Conservation (phyloP, 2,113 vertebrate species). For the Calonectris borealis region DNA sequence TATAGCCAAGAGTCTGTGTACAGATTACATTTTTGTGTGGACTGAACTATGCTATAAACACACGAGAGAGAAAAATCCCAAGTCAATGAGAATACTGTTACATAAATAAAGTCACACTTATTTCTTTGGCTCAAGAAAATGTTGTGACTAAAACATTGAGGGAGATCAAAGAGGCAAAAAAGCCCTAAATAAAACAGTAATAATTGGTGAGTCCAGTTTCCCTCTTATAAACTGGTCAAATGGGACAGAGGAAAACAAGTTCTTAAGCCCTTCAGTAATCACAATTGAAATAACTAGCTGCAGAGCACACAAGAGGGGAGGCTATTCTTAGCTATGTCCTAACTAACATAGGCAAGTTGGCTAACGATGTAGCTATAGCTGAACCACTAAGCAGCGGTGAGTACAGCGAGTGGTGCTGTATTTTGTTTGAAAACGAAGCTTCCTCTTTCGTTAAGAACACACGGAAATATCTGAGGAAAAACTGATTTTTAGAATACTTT, state of each 20-base stretch:
- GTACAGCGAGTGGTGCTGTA: not conserved
- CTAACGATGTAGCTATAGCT: not conserved
- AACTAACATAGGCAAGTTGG: not conserved
- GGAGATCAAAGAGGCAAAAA: not conserved
- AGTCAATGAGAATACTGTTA: not conserved
- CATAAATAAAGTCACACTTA: not conserved
- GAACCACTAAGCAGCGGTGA: not conserved
- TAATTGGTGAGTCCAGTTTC: not conserved
- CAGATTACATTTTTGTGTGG: not conserved
- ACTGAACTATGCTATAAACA: not conserved
- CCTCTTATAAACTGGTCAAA: not conserved
- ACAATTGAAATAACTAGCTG: not conserved
- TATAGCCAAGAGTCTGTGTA: not conserved
- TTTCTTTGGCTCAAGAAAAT: constrained; percentile 13
- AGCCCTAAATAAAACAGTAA: not conserved
- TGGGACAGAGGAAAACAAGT: not conserved
- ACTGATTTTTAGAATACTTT: not conserved
- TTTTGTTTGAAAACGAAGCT: not conserved
- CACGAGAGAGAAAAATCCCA: not conserved
- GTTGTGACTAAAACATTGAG: not conserved
- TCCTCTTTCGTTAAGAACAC: not conserved
- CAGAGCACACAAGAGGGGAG: not conserved
- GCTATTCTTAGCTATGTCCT: not conserved
- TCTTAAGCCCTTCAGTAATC: constrained; percentile 1
- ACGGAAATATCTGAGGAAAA: not conserved